Evolutionary conservation across 2,797 vertebrate species (phyloP).

Genomic region (Sebastes melanostomus): DNA sequence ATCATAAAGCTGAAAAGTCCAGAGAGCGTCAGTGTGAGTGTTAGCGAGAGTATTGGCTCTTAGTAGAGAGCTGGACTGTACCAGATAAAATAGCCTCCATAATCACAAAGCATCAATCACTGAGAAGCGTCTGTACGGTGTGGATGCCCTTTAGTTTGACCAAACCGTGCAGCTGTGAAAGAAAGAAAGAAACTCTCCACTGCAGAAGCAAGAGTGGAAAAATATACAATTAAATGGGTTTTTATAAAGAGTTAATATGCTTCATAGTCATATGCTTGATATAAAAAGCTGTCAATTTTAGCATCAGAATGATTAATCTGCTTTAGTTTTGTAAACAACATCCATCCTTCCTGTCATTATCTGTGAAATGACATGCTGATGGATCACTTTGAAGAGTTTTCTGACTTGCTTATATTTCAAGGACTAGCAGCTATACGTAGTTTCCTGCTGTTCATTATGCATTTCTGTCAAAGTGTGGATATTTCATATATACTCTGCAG

Average conservation of each 20-base stretch:
- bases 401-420: background rate
- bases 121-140: background rate
- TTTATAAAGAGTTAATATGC: background rate
- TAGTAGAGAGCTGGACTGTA: background rate
- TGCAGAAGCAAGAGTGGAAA: background rate
- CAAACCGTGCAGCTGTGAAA: background rate
- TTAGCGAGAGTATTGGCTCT: background rate
- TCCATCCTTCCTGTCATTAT: conserved; percentile 40
- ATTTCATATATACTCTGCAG: background rate
- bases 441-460: background rate
- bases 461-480: background rate
- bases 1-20: background rate
- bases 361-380: conserved; percentile 28
- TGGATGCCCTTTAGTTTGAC: background rate
- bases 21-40: background rate
- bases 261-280: background rate
- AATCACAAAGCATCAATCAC: background rate
- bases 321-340: background rate
- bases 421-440: background rate
- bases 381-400: conserved; percentile 9
- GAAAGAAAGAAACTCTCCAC: background rate
- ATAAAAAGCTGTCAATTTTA: background rate
- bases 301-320: background rate
- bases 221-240: background rate
- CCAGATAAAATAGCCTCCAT: background rate